Evolutionary conservation across 1,140 invertebrate species (phyloP).

Genomic region (Pseudomyrmex pallidus): DNA sequence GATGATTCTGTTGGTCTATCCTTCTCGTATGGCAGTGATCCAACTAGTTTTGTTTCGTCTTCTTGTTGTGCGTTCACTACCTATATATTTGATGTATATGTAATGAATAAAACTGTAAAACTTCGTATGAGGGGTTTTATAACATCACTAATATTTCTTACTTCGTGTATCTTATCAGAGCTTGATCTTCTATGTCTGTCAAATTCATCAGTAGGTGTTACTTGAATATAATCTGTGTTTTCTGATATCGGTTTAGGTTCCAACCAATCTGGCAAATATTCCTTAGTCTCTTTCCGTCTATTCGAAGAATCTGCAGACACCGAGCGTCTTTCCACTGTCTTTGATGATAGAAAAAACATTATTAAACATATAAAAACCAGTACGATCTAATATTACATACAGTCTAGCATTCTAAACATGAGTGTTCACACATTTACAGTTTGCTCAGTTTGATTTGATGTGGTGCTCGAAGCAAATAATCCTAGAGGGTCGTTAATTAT

Average conservation of each 20-base stretch:
- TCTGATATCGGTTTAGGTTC: constrained; percentile 71
- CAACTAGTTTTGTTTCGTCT: constrained; percentile 76
- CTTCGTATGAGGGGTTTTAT: not conserved
- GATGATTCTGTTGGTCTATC: constrained; percentile 75
- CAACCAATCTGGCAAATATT: constrained; percentile 82
- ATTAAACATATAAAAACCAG: constrained; percentile 10
- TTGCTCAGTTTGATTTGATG: constrained; percentile 45
- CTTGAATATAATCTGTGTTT: constrained; percentile 60
- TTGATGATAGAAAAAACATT: constrained; percentile 49
- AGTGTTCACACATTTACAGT: constrained; percentile 45
- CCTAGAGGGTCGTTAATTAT: constrained; percentile 77
- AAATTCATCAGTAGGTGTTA: constrained; percentile 21
- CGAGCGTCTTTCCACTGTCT: constrained; percentile 48
- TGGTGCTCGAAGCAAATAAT: constrained; percentile 66
- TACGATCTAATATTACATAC: constrained; percentile 14
- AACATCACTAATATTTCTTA: constrained; percentile 46
- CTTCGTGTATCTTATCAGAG: constrained; percentile 50
- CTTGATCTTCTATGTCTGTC: constrained; percentile 11
- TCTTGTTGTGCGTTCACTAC: constrained; percentile 71
- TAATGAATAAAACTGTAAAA: constrained; percentile 70
- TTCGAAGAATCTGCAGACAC: constrained; percentile 2
- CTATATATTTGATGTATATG: constrained; percentile 77
- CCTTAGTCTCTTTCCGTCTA: constrained; percentile 35
- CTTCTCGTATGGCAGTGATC: constrained; percentile 77
- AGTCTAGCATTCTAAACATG: not conserved